Evolutionary conservation across 1,140 invertebrate species (phyloP).

Genomic region (Epicauta chinensis): DNA sequence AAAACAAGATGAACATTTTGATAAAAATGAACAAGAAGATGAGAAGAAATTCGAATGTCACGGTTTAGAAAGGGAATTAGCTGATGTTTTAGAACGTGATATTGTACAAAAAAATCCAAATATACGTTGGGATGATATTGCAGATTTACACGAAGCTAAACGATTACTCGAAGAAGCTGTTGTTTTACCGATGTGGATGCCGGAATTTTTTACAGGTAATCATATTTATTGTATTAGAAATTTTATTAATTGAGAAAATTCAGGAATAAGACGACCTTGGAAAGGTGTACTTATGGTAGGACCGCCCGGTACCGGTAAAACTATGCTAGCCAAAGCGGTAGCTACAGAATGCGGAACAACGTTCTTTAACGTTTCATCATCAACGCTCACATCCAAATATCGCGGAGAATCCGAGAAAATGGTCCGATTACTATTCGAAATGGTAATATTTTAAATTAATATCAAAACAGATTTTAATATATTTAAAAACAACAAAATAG

Average conservation of each 20-base stretch:
- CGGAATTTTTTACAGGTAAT: slow-evolving; percentile 88
- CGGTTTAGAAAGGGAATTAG: slow-evolving; percentile 86
- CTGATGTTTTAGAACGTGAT: slow-evolving; percentile 92
- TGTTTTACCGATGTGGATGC: slow-evolving; percentile 96
- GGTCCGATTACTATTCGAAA: slow-evolving; percentile 86
- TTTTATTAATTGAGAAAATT: slow-evolving; percentile 8
- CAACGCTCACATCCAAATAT: slow-evolving; percentile 96
- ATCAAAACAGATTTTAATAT: background rate
- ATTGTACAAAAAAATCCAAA: slow-evolving; percentile 98
- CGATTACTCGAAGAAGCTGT: slow-evolving; percentile 94
- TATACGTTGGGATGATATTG: slow-evolving; percentile 96
- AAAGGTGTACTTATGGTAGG: slow-evolving; percentile 97
- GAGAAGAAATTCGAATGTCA: slow-evolving; percentile 88
- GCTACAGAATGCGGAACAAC: slow-evolving; percentile 99
- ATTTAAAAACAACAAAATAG: slow-evolving; percentile 49
- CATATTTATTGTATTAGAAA: background rate
- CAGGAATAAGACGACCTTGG: slow-evolving; percentile 73
- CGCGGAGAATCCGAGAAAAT: slow-evolving; percentile 98
- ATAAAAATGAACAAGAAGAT: slow-evolving; percentile 63
- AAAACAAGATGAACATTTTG: slow-evolving; percentile 55
- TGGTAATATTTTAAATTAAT: slow-evolving; percentile 1
- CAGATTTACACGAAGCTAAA: slow-evolving; percentile 93
- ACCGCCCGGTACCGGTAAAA: slow-evolving; percentile 97
- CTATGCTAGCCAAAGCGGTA: slow-evolving; percentile 98
- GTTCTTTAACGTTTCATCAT: slow-evolving; percentile 98